Base-by-base conservation (phyloP, 2,113 vertebrate species). In the Cettia cetti region DNA sequence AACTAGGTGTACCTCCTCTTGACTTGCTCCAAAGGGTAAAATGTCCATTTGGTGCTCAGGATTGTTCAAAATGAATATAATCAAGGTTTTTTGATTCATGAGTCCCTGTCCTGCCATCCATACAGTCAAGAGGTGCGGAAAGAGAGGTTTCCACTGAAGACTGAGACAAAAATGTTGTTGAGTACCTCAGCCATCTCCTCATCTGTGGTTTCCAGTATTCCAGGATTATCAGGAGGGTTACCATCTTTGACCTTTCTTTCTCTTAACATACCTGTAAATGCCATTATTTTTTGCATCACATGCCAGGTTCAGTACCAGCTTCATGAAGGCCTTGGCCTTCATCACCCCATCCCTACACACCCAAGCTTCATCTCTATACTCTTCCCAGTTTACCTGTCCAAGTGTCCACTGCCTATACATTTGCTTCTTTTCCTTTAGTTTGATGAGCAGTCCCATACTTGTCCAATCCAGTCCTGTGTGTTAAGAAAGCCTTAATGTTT, bases 11-110 rank as follows among this genome's bases (percentile, higher is more conserved):
- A 19, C 35, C 15, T 57, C 14, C 26, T 72, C 26, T 65, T 15
- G 27, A 37, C 14, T 44, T 0, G 0, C 14, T 64, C 31, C 26
- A 42, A 28, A 10, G 37, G 22, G 31, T 6, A 5, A 6, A 28
- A 31, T 37, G 28, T 28, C 8, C 15, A 24, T 74, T 57, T 1
- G 1, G 17, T 52, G 37, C 28, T 52, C 37, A 39, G 15, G 10
- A n/a, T 14, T 2, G 0, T 27, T 66, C 8, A 2, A 49, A 45
- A 66, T 10, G 59, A 74, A 74, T n/a, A n/a, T 39, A 30, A 9
- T 12, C 9, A 74, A 59, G 2, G 3, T 7, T 81, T 81, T 89
- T 26, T 40, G 10, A 33, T 66, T 44, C 13, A 16, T 23, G 10
- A 24, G 33, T 44, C 33, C 7, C 28, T 27, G 44, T 74, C 17